Base-by-base conservation (phyloP, 2,113 vertebrate genomes). In the Mionectes macconnelli region DNA sequence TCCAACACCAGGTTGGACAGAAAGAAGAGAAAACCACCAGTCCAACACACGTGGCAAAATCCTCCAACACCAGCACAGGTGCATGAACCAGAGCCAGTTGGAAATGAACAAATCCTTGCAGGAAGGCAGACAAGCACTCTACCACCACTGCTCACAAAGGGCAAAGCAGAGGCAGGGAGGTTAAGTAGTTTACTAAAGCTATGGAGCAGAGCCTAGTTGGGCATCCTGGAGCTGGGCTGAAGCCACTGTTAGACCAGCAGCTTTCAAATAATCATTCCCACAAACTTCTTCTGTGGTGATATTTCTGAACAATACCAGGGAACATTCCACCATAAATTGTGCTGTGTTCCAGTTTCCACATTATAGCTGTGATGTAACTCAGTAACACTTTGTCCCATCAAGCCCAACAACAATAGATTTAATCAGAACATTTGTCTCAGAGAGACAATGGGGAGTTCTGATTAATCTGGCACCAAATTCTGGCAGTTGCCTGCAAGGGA, bases 301-400 rank as follows among this genome's bases (percentile, higher is more conserved):
- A 89, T 93, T 95, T 95, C 92, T 87, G 84, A 97, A 96, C 90
- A 96, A 93, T 95, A 93, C 84, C 90, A 91, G 76, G 70, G 94
- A 97, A 97, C 93, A 92, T 96, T 94, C 87, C 87, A 91, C 75
- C 90, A 96, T 94, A 96, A 95, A 91, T 90, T 89, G 79, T 90
- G 69, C 74, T 88, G 68, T 97, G 91, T 87, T 97, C 75, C 93
- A 96, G 87, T 96, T 96, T 95, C 93, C 89, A 93, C 67, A 90
- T 95, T 96, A 96, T 90, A 97, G 87, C 84, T 87, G 39, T 96
- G 95, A 96, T 95, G 90, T 95, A 94, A 97, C 94, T 97, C 94
- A 93, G 68, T 85, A 97, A 93, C 91, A 73, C 89, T 90, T 96
- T 97, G 97, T 97, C 96, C 96, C 94, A 88, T 96, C 75, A 93